These are phyloP conservation scores for Herminia tarsipennalis DNA, from an alignment of 2,888 invertebrate species.

Conservation along the genomic window DNA sequence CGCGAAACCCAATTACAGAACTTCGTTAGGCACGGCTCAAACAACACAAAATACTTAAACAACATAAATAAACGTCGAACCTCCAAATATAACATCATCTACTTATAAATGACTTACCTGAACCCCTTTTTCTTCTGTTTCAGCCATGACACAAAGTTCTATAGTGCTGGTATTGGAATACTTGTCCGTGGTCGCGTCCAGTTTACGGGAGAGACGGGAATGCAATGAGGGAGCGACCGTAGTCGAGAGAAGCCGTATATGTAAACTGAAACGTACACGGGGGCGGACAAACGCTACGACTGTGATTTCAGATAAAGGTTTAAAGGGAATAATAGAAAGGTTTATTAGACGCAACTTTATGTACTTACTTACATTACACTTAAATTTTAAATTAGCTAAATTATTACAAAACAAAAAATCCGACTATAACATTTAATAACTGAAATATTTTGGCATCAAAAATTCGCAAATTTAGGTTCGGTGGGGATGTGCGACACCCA, in stretches of 20 bases:
- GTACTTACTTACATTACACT: no score
- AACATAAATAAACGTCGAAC: neutral
- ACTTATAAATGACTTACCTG: constrained; percentile 58
- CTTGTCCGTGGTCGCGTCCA: constrained; percentile 36
- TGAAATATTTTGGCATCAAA: no score
- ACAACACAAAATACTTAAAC: neutral
- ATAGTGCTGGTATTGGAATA: constrained; percentile 3
- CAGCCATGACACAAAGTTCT: constrained; percentile 54
- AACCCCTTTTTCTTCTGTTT: constrained; percentile 62
- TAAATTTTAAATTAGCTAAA: no score
- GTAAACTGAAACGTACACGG: constrained; percentile 33
- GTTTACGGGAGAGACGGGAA: constrained; percentile 49
- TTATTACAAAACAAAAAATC: no score
- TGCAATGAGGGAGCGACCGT: constrained; percentile 54
- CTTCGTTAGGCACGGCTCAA: neutral
- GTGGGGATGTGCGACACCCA: no score
- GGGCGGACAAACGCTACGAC: constrained; percentile 34
- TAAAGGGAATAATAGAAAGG: no score
- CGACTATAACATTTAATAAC: no score
- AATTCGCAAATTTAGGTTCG: no score
- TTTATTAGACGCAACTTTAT: no score
- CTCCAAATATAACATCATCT: neutral
- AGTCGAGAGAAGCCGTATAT: constrained; percentile 52
- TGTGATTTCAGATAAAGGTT: no score
- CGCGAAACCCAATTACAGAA: constrained; percentile 11